Evolutionary conservation across 1,140 invertebrate genomes (phyloP).

Genomic region (Camponotus floridanus): DNA sequence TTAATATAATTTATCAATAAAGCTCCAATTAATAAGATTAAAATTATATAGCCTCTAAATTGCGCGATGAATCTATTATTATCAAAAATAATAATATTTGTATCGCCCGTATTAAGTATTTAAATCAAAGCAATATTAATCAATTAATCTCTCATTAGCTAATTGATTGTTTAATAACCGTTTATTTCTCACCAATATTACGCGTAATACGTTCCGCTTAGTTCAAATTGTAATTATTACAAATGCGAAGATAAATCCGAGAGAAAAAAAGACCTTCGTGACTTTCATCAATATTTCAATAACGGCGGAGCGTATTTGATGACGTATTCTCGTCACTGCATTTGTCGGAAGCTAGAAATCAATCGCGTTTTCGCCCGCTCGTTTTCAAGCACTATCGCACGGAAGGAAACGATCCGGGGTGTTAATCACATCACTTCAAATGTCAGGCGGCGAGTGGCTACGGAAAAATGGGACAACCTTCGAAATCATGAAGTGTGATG

Average conservation of each 20-base stretch:
- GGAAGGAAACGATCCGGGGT: background rate
- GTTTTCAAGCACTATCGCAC: slow-evolving; percentile 22
- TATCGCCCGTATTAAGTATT: slow-evolving; percentile 47
- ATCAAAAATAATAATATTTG: slow-evolving; percentile 56
- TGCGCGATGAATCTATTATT: slow-evolving; percentile 36
- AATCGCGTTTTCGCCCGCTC: background rate
- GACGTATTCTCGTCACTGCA: slow-evolving; percentile 10
- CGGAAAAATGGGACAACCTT: slow-evolving; percentile 19
- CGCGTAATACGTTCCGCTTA: background rate
- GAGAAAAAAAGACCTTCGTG: background rate
- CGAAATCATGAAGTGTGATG: slow-evolving; percentile 37
- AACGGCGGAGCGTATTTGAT: background rate
- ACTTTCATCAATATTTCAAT: background rate
- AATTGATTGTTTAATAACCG: slow-evolving; percentile 51
- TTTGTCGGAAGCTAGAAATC: background rate
- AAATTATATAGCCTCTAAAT: slow-evolving; percentile 49
- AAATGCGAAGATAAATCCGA: background rate
- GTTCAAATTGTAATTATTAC: slow-evolving; percentile 7
- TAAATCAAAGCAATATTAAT: slow-evolving; percentile 40
- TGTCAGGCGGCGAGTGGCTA: slow-evolving; percentile 27
- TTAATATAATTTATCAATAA: slow-evolving; percentile 55
- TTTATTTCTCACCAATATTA: background rate
- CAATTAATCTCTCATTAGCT: slow-evolving; percentile 50
- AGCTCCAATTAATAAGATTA: slow-evolving; percentile 57
- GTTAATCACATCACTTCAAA: slow-evolving; percentile 49